Percentiles rank a stretch among this genome's conserved stretches.
These are phyloP conservation scores for Stichodactyla helianthus DNA, from an alignment of 64 coral and sea anemone genomes.

Conservation along the genomic window DNA sequence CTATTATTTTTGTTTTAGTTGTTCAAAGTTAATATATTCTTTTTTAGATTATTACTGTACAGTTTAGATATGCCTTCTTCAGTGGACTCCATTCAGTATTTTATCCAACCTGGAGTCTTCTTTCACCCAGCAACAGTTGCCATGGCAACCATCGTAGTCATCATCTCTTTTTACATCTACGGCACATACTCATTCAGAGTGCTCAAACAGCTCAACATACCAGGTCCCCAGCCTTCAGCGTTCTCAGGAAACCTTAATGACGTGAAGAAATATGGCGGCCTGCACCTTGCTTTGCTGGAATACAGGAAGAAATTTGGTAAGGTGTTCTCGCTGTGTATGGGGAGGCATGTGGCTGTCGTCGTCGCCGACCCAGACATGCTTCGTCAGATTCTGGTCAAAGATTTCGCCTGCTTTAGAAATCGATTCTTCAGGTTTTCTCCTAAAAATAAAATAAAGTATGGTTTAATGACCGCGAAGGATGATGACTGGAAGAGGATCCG, in stretches of 20 bases:
- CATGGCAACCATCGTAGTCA: neutral
- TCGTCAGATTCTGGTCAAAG: constrained; percentile 41
- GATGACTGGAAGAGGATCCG: constrained; percentile 65
- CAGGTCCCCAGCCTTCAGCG: constrained; percentile 37
- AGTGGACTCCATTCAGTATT: neutral
- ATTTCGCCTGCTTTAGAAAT: constrained; percentile 35
- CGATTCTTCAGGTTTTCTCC: constrained; percentile 2
- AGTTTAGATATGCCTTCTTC: neutral
- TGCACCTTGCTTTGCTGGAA: constrained; percentile 26
- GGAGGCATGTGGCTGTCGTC: constrained; percentile 27
- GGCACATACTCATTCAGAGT: constrained; percentile 31
- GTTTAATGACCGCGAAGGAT: constrained; percentile 19
- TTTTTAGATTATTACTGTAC: neutral
- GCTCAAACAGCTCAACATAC: constrained; percentile 54
- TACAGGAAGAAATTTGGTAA: constrained; percentile 50
- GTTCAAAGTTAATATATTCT: too few relatives aligned
- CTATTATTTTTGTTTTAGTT: too few relatives aligned
- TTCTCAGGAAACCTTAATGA: constrained; percentile 60
- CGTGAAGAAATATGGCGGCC: constrained; percentile 23
- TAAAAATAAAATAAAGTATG: neutral
- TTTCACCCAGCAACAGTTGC: neutral
- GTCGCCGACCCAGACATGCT: constrained; percentile 43
- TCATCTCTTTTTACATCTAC: constrained; percentile 35
- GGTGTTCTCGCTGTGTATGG: constrained; percentile 28
- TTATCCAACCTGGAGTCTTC: neutral